phyloP scores from a whole-genome alignment of 1,140 invertebrate species.

The Atta texana region DNA sequence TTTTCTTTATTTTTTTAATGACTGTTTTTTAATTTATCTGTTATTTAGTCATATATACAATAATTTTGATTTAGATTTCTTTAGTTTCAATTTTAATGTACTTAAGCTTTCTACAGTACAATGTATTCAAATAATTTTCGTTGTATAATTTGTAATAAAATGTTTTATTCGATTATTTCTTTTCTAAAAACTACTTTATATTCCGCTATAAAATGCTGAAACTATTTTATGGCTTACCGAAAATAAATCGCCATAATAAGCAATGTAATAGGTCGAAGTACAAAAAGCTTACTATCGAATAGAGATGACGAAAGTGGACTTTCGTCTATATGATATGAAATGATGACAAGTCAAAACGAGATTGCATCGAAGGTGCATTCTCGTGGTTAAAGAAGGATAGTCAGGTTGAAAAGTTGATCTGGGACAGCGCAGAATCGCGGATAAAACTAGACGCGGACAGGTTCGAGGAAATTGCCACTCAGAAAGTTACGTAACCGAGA shows the following conservation, averaged over 20 bases:
- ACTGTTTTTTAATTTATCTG: neutral
- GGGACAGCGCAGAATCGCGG: neutral
- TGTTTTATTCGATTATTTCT: no score
- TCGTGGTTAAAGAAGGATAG: constrained; percentile 16
- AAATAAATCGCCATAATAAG: neutral
- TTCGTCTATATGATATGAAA: neutral
- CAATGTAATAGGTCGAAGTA: neutral
- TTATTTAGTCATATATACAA: neutral
- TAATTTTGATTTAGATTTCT: neutral
- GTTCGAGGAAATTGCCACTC: constrained; percentile 70
- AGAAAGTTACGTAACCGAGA: constrained; percentile 71
- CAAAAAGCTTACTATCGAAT: constrained; percentile 22
- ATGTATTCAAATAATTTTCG: neutral
- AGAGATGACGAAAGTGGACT: constrained; percentile 27
- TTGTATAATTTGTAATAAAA: neutral
- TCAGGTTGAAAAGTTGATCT: constrained; percentile 24
- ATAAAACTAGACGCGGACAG: constrained; percentile 37
- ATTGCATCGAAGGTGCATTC: constrained; percentile 14
- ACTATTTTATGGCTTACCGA: neutral
- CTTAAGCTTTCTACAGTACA: neutral
- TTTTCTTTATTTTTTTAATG: neutral
- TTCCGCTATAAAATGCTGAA: neutral
- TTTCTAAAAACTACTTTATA: neutral
- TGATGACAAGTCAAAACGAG: constrained; percentile 15
- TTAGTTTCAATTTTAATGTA: constrained; percentile 5